Evolutionary conservation across 2,113 vertebrate species (phyloP).

Genomic region (Cranoglanis bouderius): DNA sequence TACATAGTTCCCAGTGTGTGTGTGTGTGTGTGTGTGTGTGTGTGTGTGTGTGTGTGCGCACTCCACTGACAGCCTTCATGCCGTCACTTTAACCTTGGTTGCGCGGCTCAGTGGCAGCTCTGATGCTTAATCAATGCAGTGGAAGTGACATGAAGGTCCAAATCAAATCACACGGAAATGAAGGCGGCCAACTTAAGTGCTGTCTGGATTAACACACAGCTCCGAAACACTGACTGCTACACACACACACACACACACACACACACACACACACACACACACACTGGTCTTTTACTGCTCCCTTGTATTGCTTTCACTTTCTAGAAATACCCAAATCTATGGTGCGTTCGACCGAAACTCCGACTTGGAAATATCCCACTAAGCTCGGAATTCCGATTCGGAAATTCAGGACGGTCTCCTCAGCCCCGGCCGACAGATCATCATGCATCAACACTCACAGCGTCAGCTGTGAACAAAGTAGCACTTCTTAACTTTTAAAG

Average conservation of each 20-base stretch:
- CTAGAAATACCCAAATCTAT: not conserved
- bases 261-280: not conserved
- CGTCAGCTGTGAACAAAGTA: not conserved
- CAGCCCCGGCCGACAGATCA: not conserved
- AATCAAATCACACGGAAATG: slow-evolving; percentile 96
- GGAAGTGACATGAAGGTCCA: slow-evolving; percentile 90
- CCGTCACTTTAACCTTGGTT: slow-evolving; percentile 78
- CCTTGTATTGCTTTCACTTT: not conserved
- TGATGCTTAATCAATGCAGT: slow-evolving; percentile 90
- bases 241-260: slow-evolving; percentile 74
- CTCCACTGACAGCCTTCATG: slow-evolving; percentile 50
- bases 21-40: slow-evolving; percentile 1
- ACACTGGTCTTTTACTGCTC: not conserved
- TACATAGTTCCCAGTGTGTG: not conserved
- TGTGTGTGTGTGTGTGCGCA: not conserved
- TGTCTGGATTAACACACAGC: slow-evolving; percentile 1
- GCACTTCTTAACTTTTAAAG: not conserved
- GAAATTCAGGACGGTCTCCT: not conserved
- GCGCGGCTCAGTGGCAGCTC: slow-evolving; percentile 76
- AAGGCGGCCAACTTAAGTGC: slow-evolving; percentile 79
- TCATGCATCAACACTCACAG: not conserved
- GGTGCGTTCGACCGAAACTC: not conserved
- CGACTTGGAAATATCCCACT: not conserved
- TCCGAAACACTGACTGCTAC: slow-evolving; percentile 60
- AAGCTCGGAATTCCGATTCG: not conserved